Evolutionary conservation across 2,113 vertebrate genomes (phyloP).

Genomic region (Hucho hucho): DNA sequence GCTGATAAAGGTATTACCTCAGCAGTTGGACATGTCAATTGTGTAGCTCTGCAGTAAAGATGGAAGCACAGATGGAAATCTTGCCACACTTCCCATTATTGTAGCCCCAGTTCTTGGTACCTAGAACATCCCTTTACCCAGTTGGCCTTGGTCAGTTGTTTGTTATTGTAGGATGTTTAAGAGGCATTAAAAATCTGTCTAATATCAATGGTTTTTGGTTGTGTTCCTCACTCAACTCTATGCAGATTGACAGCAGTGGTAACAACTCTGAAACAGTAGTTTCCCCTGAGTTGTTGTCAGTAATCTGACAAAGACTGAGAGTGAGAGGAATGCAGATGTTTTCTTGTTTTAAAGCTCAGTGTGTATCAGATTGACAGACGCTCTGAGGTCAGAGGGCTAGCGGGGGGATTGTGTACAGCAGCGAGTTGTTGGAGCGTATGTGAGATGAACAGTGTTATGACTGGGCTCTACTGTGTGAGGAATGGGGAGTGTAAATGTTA

Average conservation of each 20-base stretch:
- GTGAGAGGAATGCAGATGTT: conserved; percentile 53
- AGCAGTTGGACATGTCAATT: too few species aligned
- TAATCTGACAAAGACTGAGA: conserved; percentile 18
- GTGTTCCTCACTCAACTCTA: neutral
- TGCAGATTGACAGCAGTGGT: conserved; percentile 36
- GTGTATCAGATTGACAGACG: conserved; percentile 25
- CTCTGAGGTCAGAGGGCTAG: conserved; percentile 18
- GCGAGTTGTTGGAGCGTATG: conserved; percentile 7
- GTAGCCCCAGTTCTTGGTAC: neutral
- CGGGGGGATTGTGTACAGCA: neutral
- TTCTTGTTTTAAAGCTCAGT: conserved; percentile 19
- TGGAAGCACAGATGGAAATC: too few species aligned
- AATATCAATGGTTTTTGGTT: neutral
- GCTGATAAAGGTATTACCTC: too few species aligned
- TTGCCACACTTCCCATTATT: too few species aligned
- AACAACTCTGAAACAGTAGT: conserved; percentile 29
- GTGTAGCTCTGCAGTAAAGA: too few species aligned
- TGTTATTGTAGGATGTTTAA: too few species aligned
- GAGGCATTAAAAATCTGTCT: neutral
- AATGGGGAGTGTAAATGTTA: neutral
- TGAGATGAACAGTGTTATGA: neutral
- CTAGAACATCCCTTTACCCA: neutral
- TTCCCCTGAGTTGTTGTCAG: conserved; percentile 32
- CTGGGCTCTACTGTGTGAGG: neutral
- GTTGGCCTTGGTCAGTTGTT: neutral